Evolutionary conservation across 2,113 vertebrate genomes (phyloP).

Genomic region (Lycaon pictus): DNA sequence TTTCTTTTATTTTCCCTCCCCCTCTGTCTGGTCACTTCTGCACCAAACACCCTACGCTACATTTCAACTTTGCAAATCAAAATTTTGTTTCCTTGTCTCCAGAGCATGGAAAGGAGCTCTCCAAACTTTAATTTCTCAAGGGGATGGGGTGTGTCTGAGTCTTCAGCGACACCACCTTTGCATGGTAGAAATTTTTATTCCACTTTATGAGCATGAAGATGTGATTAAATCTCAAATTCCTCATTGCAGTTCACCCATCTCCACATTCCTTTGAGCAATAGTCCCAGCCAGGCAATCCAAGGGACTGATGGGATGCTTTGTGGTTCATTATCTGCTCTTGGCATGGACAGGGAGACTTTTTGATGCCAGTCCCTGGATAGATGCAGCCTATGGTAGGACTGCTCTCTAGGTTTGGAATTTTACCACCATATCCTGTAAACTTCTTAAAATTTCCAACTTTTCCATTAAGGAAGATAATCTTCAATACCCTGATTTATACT

Average conservation of each 20-base stretch:
- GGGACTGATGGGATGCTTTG: fast-evolving
- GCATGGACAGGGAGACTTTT: fast-evolving
- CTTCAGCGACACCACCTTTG: neutral
- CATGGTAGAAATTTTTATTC: neutral
- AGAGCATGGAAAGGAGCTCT: neutral
- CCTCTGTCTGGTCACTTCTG: conserved; percentile 17
- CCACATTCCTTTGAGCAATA: neutral
- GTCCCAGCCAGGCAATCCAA: neutral
- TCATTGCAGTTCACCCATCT: neutral
- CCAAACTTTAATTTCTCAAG: conserved; percentile 67
- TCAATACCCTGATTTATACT: neutral
- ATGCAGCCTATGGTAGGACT: neutral
- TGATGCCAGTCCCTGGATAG: neutral
- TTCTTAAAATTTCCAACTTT: neutral
- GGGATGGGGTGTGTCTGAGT: neutral
- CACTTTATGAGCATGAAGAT: neutral
- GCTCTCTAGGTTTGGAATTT: neutral
- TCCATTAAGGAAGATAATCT: neutral
- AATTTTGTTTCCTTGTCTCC: conserved; percentile 40
- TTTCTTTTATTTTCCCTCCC: neutral
- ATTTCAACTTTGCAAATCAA: conserved; percentile 45
- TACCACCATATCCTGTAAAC: neutral
- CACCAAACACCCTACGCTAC: neutral
- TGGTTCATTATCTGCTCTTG: neutral
- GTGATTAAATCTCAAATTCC: neutral